phyloP scores from a whole-genome alignment of 1,140 invertebrate genomes.

The Metaphire vulgaris region DNA sequence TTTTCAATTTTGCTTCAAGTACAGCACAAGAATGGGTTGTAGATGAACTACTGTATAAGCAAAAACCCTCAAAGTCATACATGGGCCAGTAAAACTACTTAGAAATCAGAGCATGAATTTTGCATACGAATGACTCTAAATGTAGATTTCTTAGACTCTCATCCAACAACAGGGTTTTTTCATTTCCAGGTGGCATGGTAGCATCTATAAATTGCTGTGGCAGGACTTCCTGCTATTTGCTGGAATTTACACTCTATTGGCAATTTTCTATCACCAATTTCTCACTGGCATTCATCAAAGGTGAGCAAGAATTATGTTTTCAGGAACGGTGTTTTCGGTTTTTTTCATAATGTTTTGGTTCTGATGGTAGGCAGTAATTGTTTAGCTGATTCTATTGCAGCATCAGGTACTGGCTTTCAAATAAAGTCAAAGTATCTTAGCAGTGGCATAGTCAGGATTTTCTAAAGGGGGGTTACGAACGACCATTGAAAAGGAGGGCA shows the following conservation, averaged over 20 bases:
- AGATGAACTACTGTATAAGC: too few species aligned
- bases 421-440: too few species aligned
- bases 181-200: conserved; percentile 53
- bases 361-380: conserved; percentile 81
- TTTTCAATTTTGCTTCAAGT: not conserved
- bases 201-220: conserved; percentile 23
- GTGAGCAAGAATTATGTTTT: not conserved
- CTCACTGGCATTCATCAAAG: not conserved
- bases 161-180: conserved; percentile 53
- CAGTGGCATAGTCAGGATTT: too few species aligned
- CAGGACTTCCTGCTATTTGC: conserved; percentile 5
- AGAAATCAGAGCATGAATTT: not conserved
- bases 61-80: too few species aligned
- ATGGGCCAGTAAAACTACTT: not conserved
- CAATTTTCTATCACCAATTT: conserved; percentile 5
- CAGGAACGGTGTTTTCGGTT: not conserved
- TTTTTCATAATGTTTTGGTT: conserved; percentile 68
- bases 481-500: too few species aligned
- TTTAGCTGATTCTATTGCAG: conserved; percentile 70
- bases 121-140: not conserved
- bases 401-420: conserved; percentile 49
- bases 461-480: too few species aligned
- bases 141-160: too few species aligned
- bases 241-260: conserved; percentile 7
- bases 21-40: too few species aligned